Conservation (phyloP, 2,797 vertebrate species). For the Picus viridis region DNA sequence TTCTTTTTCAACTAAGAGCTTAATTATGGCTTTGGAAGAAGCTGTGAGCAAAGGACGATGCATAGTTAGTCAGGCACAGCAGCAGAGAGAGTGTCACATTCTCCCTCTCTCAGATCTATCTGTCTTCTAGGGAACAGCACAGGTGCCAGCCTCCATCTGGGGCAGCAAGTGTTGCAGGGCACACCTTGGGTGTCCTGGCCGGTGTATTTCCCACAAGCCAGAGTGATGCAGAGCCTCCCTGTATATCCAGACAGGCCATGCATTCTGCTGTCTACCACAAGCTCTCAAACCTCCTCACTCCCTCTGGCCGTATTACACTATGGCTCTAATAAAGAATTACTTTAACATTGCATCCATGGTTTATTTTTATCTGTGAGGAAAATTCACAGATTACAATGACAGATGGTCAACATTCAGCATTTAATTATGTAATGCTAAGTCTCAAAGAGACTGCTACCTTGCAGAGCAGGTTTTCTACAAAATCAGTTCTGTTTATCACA, state of each 20-base stretch:
- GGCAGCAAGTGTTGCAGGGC: neutral
- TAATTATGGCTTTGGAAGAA: constrained; percentile 58
- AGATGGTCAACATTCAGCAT: constrained; percentile 62
- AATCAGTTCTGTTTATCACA: constrained; percentile 51
- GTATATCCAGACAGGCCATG: neutral
- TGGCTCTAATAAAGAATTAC: neutral
- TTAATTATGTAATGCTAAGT: constrained; percentile 59
- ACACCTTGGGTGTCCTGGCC: neutral
- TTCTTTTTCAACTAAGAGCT: constrained; percentile 47
- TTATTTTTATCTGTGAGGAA: constrained; percentile 45
- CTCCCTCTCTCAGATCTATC: neutral
- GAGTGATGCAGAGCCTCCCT: neutral
- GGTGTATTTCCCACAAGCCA: neutral
- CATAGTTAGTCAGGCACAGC: neutral
- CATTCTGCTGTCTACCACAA: neutral
- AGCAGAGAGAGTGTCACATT: neutral
- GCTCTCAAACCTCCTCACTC: neutral
- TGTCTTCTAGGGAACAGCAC: neutral
- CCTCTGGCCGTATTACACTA: neutral
- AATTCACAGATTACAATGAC: constrained; percentile 36
- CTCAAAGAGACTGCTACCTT: constrained; percentile 40
- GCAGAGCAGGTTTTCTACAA: constrained; percentile 20
- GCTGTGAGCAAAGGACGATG: constrained; percentile 22
- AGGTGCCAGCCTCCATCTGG: neutral
- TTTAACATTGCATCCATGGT: neutral